Evolutionary conservation across 2,888 invertebrate species (phyloP).

Genomic region (Calephelis perditalis): DNA sequence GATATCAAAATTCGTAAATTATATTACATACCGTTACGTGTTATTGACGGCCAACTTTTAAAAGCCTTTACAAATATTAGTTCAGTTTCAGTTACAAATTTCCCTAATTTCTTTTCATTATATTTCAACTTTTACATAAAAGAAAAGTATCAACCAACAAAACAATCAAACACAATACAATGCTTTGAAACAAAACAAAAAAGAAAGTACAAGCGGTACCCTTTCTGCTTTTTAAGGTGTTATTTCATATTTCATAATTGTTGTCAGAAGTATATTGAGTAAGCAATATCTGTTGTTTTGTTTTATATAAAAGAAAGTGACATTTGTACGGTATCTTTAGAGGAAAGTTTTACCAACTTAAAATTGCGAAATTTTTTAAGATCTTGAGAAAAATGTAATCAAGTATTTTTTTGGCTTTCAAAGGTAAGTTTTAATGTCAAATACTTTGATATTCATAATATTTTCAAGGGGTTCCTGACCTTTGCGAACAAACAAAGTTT

Average conservation of each 20-base stretch:
- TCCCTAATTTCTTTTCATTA: too few species aligned
- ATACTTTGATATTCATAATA: neutral
- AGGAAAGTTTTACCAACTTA: too few species aligned
- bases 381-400: too few species aligned
- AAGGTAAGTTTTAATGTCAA: constrained; percentile 1
- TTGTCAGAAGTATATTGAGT: neutral
- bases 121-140: neutral
- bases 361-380: too few species aligned
- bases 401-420: too few species aligned
- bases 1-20: too few species aligned
- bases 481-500: neutral
- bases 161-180: neutral
- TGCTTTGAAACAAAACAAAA: neutral
- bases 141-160: neutral
- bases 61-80: too few species aligned
- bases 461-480: constrained; percentile 4
- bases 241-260: neutral
- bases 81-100: too few species aligned
- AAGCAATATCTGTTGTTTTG: neutral
- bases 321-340: constrained; percentile 1
- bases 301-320: neutral
- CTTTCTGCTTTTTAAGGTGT: neutral
- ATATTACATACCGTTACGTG: too few species aligned
- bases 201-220: neutral
- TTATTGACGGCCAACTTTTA: too few species aligned